Base-by-base conservation (phyloP, 92 coral and sea anemone species). In the Isaurus tuberculatus region DNA sequence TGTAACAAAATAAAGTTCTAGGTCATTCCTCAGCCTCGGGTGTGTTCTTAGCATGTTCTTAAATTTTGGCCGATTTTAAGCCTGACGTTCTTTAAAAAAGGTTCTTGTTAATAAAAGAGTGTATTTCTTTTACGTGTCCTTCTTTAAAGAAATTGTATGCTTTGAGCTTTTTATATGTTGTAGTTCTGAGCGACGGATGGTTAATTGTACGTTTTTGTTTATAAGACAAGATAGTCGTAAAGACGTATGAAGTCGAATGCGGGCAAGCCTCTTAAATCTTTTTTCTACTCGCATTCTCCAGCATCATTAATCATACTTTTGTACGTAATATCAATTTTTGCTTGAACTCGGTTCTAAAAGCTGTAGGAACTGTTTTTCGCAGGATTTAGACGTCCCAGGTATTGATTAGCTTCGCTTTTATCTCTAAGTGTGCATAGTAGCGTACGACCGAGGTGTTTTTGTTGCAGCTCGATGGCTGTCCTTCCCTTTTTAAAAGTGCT, bases 341-440 rank as follows among this genome's bases (percentile, higher is more conserved):
- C 58, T 49, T 11, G 20, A 49, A 49, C 58, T 49, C 15, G 2
- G 58, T 49, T 49, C 4, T 49, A 49, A n/a, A 49, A 49, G 58
- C 58, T 49, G 1, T 49, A 49, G n/a, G 4, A 4, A 49, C 58
- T 4, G 58, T 4, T 49, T 49, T 49, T 49, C 1, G n/a, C 20
- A 4, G n/a, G 58, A 49, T 1, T 49, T 49, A 1, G 15, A 49
- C 20, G 15, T 17, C 58, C 58, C 58, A 49, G 58, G 4, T 49
- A 0, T 0, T 1, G 58, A 49, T 49, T 49, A 49, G 58, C 23
- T 49, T 49, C 0, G 58, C 15, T 49, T 1, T 11, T 1, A 11
- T 49, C 2, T n/a, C 58, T 49, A 49, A 49, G 58, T 49, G 58
- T 49, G 65, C 65, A 58, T 22, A 58, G 65, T 58, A 58, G 65